Percentiles rank a stretch among this genome's conserved stretches.
phyloP scores from a whole-genome alignment of 2,888 invertebrate genomes.

The Colostygia pectinataria region DNA sequence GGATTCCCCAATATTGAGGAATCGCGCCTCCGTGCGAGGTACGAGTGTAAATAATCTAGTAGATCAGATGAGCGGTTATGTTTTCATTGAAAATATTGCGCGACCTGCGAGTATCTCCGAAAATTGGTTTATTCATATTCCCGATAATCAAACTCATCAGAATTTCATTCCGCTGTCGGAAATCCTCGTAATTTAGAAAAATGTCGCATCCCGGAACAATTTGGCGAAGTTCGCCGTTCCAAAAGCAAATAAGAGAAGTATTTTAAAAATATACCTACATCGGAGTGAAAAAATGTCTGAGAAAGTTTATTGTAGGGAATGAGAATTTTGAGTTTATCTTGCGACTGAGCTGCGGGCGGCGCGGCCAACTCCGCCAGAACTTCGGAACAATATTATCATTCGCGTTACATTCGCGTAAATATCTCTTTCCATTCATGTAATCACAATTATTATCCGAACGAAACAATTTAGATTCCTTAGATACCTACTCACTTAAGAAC shows the following conservation, averaged over 20 bases:
- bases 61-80: conserved; percentile 26
- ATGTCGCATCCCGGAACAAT: conserved; percentile 55
- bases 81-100: conserved; percentile 36
- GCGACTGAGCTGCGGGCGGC: conserved; percentile 43
- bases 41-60: conserved; percentile 34
- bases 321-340: conserved; percentile 66
- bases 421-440: conserved; percentile 16
- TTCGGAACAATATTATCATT: conserved; percentile 68
- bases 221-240: conserved; percentile 55
- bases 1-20: conserved; percentile 35
- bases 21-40: conserved; percentile 9
- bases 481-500: no score
- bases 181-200: conserved; percentile 48
- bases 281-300: conserved; percentile 50
- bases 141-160: conserved; percentile 54
- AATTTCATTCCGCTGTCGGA: conserved; percentile 55
- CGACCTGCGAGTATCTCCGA: conserved; percentile 32
- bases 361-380: conserved; percentile 51
- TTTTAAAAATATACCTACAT: conserved; percentile 62
- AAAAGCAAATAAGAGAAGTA: conserved; percentile 63
- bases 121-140: conserved; percentile 44
- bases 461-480: neutral
- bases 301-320: conserved; percentile 62
- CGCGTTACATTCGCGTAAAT: conserved; percentile 44
- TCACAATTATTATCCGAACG: conserved; percentile 13